Base-by-base conservation (phyloP, 2,797 vertebrate species). In the Gallinago solitaria region DNA sequence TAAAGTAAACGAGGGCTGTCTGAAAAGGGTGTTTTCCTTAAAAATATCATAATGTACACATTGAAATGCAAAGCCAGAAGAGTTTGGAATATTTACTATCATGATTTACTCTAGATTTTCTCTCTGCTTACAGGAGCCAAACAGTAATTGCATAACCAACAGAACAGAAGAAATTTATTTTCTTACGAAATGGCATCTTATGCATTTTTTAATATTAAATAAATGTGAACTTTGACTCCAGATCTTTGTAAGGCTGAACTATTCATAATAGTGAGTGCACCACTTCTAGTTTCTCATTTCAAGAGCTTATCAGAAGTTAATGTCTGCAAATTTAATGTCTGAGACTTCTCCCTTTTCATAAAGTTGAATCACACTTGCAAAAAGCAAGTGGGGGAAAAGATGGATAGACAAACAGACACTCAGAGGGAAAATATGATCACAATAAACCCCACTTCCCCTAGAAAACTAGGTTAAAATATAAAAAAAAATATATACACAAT, bases 161-260 rank as follows among this genome's bases (percentile, higher is more conserved):
- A 73, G 32, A 87, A 84, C 10, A 73, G 28, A 93, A 91, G 28
- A 92, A 92, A 89, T 37, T 17, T 53, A 81, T 91, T 93, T 91
- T 94, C 82, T 93, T 86, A 80, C 9, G 64, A 91, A 95, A 92
- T 9, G 41, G 35, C 63, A 81, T 83, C 77, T 89, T 63, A 80
- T 9, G 16, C 6, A 1, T 53, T 83, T 85, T 79, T 83, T 51
- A 18, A 80, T 56, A 81, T 45, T 81, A 78, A 88, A 51, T 67
- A 70, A 74, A 83, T 4, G 11, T 41, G 69, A 93, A 89, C 77
- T 84, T 83, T 81, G 81, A 92, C 61, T 89, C 43, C 48, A 83
- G 39, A 48, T 60, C 60, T 83, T 57, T 78, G n/a, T 56, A 53
- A 86, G 27, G 35, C 57, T 56, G 27, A 90, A 75, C 48, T 64